Evolutionary conservation across 2,888 invertebrate species (phyloP), one percentile per base, ranked within the genome.

Genomic region (Dryococelus australis): DNA sequence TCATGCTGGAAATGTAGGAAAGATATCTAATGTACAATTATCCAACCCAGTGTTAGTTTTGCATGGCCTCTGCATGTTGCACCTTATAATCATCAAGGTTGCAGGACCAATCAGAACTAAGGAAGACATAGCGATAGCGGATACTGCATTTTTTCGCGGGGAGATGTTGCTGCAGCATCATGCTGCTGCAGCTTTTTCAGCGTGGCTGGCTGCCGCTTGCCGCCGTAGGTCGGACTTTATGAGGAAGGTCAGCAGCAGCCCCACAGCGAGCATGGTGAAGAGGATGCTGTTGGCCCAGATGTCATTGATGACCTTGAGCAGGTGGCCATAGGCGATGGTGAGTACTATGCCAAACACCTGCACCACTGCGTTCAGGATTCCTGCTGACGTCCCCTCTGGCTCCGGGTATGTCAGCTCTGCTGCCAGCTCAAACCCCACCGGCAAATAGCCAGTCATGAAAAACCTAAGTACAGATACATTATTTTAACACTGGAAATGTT

Each of bases 361-460:
- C 5, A 96, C 96, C 84, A 96, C 96, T n/a, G 98, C 98, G 92
- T 99, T 99, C 84, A 99, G 94, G 81, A 99, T 93, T 3, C 99
- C 99, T 0, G 99, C 97, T 0, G 99, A 98, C 0, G 99, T 99
- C 26, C 99, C 99, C 93, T 99, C 99, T 0, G 99, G 97, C 92
- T 98, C 98, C 0, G 99, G 99, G 91, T 98, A 99, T 0, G 99
- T 99, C 83, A 99, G 93, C 93, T 99, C 99, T 0, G 65, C 65
- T 1, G 98, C 99, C 91, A 99, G 97, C 92, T 99, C 99, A 93
- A 99, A 99, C 1, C 99, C 99, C 26, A 99, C 97, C 0, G 99
- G 99, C 87, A 99, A 93, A 91, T 99, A 98, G 26, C 99, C 99
- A n/a, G 99, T 99, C 99, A 99, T 99, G 93, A 99, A 99, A 93